phyloP scores from a whole-genome alignment of 1,140 invertebrate species.

The Lasaia peninsularis region DNA sequence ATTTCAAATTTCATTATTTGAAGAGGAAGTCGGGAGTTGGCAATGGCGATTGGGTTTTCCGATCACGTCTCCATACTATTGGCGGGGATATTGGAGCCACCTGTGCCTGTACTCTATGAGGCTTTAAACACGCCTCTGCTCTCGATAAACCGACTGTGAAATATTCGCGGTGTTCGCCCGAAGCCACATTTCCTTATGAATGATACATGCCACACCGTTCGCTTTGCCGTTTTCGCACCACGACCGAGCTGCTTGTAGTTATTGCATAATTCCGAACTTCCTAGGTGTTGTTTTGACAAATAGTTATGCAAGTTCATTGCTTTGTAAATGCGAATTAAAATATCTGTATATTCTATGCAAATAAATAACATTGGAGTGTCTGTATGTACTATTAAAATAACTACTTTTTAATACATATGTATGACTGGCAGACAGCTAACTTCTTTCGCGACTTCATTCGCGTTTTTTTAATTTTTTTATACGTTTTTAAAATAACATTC shows the following conservation, averaged over 20 bases:
- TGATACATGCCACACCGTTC: constrained; percentile 61
- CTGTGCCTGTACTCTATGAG: constrained; percentile 72
- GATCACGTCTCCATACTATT: constrained; percentile 74
- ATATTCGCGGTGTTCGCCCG: constrained; percentile 64
- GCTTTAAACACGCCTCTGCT: constrained; percentile 68
- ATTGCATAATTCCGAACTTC: constrained; percentile 44
- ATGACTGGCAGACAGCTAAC: too few species aligned
- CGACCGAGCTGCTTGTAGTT: constrained; percentile 43
- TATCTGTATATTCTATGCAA: too few species aligned
- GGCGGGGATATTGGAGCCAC: constrained; percentile 71
- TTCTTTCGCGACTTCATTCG: too few species aligned
- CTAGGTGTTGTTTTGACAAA: constrained; percentile 12
- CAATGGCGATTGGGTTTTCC: constrained; percentile 67
- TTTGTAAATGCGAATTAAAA: too few species aligned
- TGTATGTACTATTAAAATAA: too few species aligned
- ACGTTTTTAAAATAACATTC: too few species aligned
- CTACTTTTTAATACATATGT: neutral
- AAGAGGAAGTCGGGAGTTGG: constrained; percentile 70
- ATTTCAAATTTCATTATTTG: constrained; percentile 76
- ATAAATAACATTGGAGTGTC: too few species aligned
- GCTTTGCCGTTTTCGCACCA: constrained; percentile 38
- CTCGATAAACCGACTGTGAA: constrained; percentile 74
- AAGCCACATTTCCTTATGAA: constrained; percentile 69
- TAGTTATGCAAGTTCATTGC: neutral
- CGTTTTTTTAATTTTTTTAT: too few species aligned